Evolutionary conservation across 2,888 invertebrate species (phyloP).

Genomic region (Cyclophora punctaria): DNA sequence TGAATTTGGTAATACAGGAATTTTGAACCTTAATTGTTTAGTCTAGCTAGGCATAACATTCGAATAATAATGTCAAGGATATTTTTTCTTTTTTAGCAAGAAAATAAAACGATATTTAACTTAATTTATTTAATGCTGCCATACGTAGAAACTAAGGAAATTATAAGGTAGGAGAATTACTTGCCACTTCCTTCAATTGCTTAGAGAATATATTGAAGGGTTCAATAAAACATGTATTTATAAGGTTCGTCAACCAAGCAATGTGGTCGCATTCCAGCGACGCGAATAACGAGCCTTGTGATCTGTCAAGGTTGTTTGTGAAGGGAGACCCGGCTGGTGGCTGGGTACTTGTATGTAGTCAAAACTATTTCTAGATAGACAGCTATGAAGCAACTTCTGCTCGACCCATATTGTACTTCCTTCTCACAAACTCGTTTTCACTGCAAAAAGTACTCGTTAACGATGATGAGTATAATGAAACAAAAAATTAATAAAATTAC

Average conservation of each 20-base stretch:
- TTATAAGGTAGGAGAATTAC: too few species aligned
- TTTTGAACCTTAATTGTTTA: too few species aligned
- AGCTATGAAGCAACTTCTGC: constrained; percentile 7
- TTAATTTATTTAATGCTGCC: too few species aligned
- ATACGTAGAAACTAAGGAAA: too few species aligned
- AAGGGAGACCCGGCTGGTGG: constrained; percentile 39
- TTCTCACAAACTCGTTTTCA: constrained; percentile 15
- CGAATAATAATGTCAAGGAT: too few species aligned
- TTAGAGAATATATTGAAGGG: constrained; percentile 8
- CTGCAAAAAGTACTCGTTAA: constrained; percentile 11
- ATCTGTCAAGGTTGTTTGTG: constrained; percentile 63
- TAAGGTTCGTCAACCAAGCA: constrained; percentile 48
- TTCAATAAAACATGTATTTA: constrained; percentile 28
- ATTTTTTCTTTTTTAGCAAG: too few species aligned
- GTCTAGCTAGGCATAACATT: too few species aligned
- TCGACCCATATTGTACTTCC: constrained; percentile 19
- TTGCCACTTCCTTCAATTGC: background rate
- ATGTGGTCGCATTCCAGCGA: constrained; percentile 63
- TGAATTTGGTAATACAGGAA: constrained; percentile 36
- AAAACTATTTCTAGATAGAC: constrained; percentile 11
- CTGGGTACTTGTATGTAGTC: constrained; percentile 7
- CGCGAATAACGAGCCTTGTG: constrained; percentile 59
- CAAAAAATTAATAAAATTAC: constrained; percentile 2
- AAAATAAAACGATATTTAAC: too few species aligned
- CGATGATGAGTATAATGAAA: constrained; percentile 2